Evolutionary conservation across 2,888 invertebrate species (phyloP), one percentile per base, ranked within the genome.

Genomic region (Slavum lentiscoides): DNA sequence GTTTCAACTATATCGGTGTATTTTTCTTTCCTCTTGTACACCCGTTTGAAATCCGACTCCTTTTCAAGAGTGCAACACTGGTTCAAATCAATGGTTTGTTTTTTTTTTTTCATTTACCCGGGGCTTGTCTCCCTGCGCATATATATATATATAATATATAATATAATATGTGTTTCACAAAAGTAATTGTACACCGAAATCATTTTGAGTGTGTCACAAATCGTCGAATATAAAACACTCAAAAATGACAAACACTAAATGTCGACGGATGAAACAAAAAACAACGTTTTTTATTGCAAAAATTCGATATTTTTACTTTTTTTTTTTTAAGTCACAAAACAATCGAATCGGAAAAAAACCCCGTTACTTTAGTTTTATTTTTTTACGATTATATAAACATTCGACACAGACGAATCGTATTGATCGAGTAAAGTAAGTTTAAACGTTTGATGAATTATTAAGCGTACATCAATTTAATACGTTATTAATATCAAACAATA

Each of bases 131-230:
- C 0, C 30, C 13, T 15, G 37, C 30, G 15, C n/a, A n/a, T n/a
- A n/a, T n/a, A n/a, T n/a, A n/a, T n/a, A n/a, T n/a, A n/a, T n/a
- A n/a, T n/a, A n/a, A n/a, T 30, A 4, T 55, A 19, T 43, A 43
- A 23, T 37, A 43, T 19, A 67, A 43, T 55, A 66, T 74, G 55
- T 74, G 55, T 67, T 23, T 23, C 9, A 23, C 21, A 43, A 23
- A 58, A 19, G 75, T 74, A 74, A 74, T 74, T 37, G 74, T 75
- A 75, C 75, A 75, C 75, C 67, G 39, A 49, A 49, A 49, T 30
- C 66, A 15, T 67, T 55, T 74, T 67, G 55, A 75, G 75, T 67
- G 66, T 74, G 23, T 66, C 66, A 43, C 58, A 21, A 55, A 64
- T 53, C 30, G 15, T 74, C 53, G 11, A 64, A 74, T 64, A 53